These are phyloP conservation scores for Delichon dasypus DNA, from an alignment of 2,797 vertebrate genomes.

Conservation along the genomic window DNA sequence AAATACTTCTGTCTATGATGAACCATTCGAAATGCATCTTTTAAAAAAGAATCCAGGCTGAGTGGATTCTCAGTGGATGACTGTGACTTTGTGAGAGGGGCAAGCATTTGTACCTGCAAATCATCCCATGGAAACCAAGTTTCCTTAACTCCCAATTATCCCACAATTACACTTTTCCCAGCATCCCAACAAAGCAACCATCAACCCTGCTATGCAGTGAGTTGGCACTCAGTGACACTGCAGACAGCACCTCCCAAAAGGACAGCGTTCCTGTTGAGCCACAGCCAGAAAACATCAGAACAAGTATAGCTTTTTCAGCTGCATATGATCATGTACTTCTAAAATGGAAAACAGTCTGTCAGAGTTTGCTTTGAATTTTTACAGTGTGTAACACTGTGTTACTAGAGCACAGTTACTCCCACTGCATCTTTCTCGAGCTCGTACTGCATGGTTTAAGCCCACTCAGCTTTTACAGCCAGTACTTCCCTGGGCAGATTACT, in stretches of 20 bases:
- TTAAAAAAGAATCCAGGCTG: not conserved
- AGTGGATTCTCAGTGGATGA: not conserved
- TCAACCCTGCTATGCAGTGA: not conserved
- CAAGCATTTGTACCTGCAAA: not conserved
- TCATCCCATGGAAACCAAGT: not conserved
- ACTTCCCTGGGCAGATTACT: not conserved
- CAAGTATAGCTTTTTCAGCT: not conserved
- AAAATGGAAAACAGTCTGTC: slow-evolving; percentile 27
- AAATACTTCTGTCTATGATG: not conserved
- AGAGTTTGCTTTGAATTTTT: slow-evolving; percentile 17
- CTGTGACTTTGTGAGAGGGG: not conserved
- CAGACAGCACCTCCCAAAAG: not conserved
- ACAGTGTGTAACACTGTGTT: not conserved
- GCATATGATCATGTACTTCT: not conserved
- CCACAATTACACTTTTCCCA: not conserved
- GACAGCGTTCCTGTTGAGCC: not conserved
- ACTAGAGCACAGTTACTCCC: slow-evolving; percentile 24
- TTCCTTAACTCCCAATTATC: not conserved
- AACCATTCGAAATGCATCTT: not conserved
- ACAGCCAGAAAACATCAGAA: not conserved
- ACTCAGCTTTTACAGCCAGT: slow-evolving; percentile 13
- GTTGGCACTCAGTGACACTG: not conserved
- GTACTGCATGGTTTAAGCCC: not conserved
- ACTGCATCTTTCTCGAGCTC: not conserved
- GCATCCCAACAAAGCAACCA: not conserved